Evolutionary conservation across 1,140 invertebrate genomes (phyloP), one percentile per base, ranked within the genome.

Genomic region (Polypedilum vanderplanki): DNA sequence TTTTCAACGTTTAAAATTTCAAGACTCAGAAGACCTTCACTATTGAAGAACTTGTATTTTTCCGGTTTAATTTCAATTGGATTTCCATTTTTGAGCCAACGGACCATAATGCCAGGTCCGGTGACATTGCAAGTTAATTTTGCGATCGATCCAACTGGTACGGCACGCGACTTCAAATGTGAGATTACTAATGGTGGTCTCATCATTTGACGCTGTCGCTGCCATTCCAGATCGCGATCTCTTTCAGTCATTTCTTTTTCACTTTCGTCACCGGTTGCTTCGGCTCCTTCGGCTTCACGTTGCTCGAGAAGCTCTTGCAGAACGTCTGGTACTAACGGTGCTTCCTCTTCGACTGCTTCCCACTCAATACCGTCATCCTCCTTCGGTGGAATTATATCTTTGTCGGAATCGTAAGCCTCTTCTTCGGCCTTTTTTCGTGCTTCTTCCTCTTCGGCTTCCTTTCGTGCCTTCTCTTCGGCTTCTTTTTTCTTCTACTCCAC

Each of bases 101-200:
- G 88, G 1, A 97, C 85, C 64, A 85, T 87, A 1, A 94, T 91
- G 76, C 92, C 90, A 0, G 93, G 81, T 33, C 93, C 93, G 78
- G 96, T 87, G 0, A 97, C 88, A 65, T 91, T 91, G 79, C 93
- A 97, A 3, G 91, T 92, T 18, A 98, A 84, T 80, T 90, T 91
- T 1, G 94, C 88, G 41, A 88, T 85, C n/a, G 91, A 90, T 7
- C 89, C 90, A 79, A 89, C 88, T 0, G 89, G 87, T 0, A 90
- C 89, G 46, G 90, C 90, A 77, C 91, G 87, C 79, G 95, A 91
- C 1, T 88, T 90, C 41, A 97, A 83, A 78, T 88, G 88, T 41
- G 90, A 92, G 7, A 83, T 80, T 20, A 83, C 81, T 67, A 80
- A 78, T 40, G 81, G 81, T n/a, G 77, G 65, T 20, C 81, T 79